phyloP scores from a whole-genome alignment of 2,797 vertebrate genomes.

The Heliangelus exortis region DNA sequence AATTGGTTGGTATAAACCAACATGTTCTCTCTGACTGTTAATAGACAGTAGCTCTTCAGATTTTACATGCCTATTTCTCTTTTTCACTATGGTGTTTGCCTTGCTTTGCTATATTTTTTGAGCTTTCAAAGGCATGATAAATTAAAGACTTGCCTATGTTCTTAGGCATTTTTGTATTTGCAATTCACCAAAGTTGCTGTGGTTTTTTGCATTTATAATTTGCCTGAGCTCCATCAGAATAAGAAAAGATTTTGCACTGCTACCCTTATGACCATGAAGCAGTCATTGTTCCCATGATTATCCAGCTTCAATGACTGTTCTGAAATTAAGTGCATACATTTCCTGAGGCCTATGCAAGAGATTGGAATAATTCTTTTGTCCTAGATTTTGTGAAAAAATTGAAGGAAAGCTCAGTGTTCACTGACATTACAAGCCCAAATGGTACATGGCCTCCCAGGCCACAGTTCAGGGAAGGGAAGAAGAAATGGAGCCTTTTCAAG shows the following conservation, averaged over 20 bases:
- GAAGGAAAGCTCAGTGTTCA: not conserved
- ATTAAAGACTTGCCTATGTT: not conserved
- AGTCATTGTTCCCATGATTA: not conserved
- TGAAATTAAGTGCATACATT: not conserved
- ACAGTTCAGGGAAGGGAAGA: not conserved
- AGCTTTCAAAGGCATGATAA: not conserved
- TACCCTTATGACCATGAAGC: not conserved
- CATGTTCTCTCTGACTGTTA: not conserved
- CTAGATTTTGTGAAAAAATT: not conserved
- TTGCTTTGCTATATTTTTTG: not conserved
- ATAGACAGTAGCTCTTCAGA: not conserved
- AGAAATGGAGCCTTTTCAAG: not conserved
- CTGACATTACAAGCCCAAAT: not conserved
- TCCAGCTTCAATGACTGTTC: not conserved
- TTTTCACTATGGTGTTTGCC: not conserved
- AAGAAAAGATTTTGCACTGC: not conserved
- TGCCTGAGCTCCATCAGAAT: not conserved
- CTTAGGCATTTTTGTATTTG: not conserved
- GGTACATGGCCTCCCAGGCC: not conserved
- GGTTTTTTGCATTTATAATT: not conserved
- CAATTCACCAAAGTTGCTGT: not conserved
- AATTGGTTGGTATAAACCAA: not conserved
- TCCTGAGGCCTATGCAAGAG: not conserved
- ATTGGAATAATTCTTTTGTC: not conserved
- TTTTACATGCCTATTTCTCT: not conserved